These are phyloP conservation scores for Stegostoma tigrinum DNA, from an alignment of 2,113 vertebrate species.

Conservation along the genomic window DNA sequence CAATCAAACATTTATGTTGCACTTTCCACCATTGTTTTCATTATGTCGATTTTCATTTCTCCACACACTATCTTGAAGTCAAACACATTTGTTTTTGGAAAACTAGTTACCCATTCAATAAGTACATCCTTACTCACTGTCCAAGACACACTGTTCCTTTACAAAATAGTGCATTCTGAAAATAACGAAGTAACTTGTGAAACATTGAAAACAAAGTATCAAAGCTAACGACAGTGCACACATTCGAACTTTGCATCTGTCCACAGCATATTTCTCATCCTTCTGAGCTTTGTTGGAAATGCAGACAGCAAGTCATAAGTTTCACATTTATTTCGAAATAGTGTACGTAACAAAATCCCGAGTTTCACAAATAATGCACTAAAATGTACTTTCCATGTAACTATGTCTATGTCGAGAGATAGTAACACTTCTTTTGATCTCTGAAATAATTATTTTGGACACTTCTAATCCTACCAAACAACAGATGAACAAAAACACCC, in stretches of 20 bases:
- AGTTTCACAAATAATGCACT: neutral
- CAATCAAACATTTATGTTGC: neutral
- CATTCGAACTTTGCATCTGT: neutral
- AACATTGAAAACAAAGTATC: conserved; percentile 22
- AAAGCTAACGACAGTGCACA: neutral
- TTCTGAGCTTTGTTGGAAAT: neutral
- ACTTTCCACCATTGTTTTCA: neutral
- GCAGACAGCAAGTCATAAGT: neutral
- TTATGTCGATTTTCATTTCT: neutral
- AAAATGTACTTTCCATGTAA: neutral
- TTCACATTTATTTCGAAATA: neutral
- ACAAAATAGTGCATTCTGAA: conserved; percentile 17
- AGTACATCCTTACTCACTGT: neutral
- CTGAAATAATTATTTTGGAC: neutral
- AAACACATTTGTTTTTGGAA: neutral
- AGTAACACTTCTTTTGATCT: neutral
- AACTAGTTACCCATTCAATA: neutral
- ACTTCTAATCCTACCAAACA: neutral
- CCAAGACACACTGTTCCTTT: conserved; percentile 5
- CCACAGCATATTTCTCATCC: neutral
- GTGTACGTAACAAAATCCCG: neutral
- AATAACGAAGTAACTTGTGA: conserved; percentile 17
- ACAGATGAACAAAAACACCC: neutral
- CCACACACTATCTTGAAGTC: neutral
- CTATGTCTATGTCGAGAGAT: neutral